Base-by-base conservation (phyloP, 2,888 invertebrate genomes). In the Dendrolimus pini region DNA sequence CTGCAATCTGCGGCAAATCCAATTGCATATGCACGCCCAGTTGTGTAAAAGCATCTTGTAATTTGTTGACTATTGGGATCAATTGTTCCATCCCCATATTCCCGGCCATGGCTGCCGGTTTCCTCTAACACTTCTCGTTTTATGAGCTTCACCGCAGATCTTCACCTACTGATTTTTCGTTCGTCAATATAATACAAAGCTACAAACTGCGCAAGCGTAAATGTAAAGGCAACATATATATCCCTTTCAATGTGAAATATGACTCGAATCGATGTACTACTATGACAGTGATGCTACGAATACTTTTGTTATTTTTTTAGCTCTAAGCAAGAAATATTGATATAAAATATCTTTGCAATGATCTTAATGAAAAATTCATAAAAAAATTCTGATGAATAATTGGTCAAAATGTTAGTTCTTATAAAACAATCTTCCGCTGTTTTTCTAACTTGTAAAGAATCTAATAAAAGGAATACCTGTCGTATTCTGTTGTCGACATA, bases 11-110 rank as follows among this genome's bases (percentile, higher is more conserved):
- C 70, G 99, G 99, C 82, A 99, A 93, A 93, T 99, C 99, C 83
- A 99, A 93, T 85, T 98, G 97, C 95, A 99, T 96, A 83, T 98
- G 96, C 75, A 99, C 98, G 72, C 99, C 99, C 85, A 99, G 92
- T 80, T 97, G 97, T 67, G 99, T 97, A 91, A 99, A 99, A 69
- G 99, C 99, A 97, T 99, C 99, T 93, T 99, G 99, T 77, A 99
- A 94, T 92, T 98, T 98, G 93, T 99, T 99, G 82, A 99, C 99
- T 83, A 99, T 98, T 75, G 99, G 99, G 92, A 99, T 99, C 90
- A 99, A 95, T 90, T 97, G 96, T 92, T 99, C 99, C 99, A 99
- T 99, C 82, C 96, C 96, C 82, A 93, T 89, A 85, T 95, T 95
- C 80, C 95, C 95, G 87, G 95, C 66, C 90, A 91, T 90, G 87